Conservation (phyloP, 2,113 vertebrate genomes). For the Antechinus flavipes region DNA sequence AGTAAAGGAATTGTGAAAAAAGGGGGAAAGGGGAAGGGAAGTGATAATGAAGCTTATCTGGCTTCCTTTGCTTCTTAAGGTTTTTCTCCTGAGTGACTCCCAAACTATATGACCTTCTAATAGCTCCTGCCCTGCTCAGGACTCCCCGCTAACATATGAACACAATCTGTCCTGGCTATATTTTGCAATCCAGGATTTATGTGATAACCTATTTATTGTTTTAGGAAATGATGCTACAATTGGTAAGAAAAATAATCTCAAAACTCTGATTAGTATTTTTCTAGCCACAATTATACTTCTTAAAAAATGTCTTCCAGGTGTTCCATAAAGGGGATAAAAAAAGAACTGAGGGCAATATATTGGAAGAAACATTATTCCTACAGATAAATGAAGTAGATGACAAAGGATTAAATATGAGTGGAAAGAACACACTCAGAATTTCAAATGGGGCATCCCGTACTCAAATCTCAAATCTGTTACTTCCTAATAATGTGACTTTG, state of each 20-base stretch:
- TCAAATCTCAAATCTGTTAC: not conserved
- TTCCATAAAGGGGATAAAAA: not conserved
- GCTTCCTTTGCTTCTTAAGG: not conserved
- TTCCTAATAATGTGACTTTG: not conserved
- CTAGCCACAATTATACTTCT: not conserved
- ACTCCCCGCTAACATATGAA: not conserved
- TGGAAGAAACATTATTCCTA: not conserved
- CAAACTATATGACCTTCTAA: not conserved
- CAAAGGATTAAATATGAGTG: not conserved
- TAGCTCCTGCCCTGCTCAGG: not conserved
- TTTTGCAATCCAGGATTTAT: not conserved
- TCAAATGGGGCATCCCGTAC: not conserved
- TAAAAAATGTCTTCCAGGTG: not conserved
- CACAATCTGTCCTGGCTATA: not conserved
- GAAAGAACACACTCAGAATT: not conserved
- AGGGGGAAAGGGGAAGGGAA: not conserved
- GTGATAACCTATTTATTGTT: not conserved
- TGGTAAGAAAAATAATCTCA: not conserved
- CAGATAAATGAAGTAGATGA: not conserved
- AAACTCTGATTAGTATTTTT: not conserved
- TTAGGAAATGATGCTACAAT: not conserved
- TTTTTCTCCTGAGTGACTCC: not conserved
- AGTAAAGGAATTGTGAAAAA: not conserved
- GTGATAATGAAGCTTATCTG: conserved; percentile 5
- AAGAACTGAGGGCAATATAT: not conserved